These are phyloP conservation scores for Atrichornis clamosus DNA, from an alignment of 2,113 vertebrate genomes.

Conservation along the genomic window DNA sequence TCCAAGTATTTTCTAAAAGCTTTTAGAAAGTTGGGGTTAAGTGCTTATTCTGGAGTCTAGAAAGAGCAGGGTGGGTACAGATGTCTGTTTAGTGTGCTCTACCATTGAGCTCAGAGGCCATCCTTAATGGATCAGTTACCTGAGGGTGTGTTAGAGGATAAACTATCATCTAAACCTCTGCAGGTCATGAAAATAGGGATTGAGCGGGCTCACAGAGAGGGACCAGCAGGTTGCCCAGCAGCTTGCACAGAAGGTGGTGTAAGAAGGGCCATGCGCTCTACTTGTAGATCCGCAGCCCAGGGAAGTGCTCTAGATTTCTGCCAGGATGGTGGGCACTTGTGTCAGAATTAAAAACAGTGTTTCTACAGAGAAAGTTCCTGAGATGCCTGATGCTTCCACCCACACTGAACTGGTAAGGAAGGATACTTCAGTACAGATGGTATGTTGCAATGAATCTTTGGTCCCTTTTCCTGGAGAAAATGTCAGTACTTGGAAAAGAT, in stretches of 20 bases:
- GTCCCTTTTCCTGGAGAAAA: background rate
- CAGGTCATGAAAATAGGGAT: background rate
- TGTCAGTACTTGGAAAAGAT: background rate
- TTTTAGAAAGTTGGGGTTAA: background rate
- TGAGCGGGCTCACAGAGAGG: background rate
- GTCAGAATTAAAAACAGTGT: background rate
- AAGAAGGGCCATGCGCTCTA: background rate
- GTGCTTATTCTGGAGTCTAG: background rate
- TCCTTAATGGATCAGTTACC: background rate
- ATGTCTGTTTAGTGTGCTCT: background rate
- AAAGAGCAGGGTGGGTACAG: background rate
- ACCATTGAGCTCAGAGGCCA: background rate
- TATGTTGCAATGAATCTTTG: background rate
- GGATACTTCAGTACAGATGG: background rate
- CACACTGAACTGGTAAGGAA: background rate
- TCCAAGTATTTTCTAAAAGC: background rate
- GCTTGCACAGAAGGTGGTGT: background rate
- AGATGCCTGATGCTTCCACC: background rate
- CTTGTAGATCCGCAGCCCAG: background rate
- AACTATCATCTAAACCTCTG: background rate
- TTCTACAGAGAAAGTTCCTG: background rate
- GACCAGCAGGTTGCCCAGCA: background rate
- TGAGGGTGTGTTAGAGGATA: background rate
- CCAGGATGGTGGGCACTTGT: background rate
- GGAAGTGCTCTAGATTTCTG: background rate